Conservation (phyloP, 2,888 invertebrate species). For the Aradus depressus region DNA sequence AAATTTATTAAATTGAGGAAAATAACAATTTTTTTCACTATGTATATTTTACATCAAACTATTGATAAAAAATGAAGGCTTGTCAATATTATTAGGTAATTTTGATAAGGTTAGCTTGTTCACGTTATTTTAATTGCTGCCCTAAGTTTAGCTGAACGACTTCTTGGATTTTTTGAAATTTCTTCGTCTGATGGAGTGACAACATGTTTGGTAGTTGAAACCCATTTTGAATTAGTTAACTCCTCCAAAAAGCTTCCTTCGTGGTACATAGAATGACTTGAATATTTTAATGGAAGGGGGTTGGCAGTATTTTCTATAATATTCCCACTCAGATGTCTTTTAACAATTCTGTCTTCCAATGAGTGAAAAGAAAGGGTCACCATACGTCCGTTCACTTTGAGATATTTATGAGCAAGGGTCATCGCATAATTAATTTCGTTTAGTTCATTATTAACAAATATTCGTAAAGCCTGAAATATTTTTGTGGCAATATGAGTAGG, state of each 20-base stretch:
- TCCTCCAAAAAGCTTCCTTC: constrained; percentile 49
- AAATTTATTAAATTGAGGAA: no score
- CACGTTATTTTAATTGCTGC: constrained; percentile 58
- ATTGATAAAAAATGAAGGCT: no score
- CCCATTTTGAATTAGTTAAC: constrained; percentile 50
- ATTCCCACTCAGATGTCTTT: constrained; percentile 73
- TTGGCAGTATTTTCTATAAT: constrained; percentile 59
- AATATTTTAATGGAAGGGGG: constrained; percentile 58
- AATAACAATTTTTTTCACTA: no score
- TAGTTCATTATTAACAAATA: constrained; percentile 91
- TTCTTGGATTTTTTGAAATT: constrained; percentile 65
- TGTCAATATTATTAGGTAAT: no score
- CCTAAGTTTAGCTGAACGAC: constrained; percentile 79
- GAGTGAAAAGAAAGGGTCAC: constrained; percentile 85
- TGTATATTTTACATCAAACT: background rate
- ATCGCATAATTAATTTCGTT: constrained; percentile 89
- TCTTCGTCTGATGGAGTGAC: constrained; percentile 61
- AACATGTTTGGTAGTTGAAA: constrained; percentile 68
- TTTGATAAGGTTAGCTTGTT: background rate
- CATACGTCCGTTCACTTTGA: constrained; percentile 67
- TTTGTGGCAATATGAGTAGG: constrained; percentile 76
- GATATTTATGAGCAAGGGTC: constrained; percentile 58
- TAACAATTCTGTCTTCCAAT: constrained; percentile 85
- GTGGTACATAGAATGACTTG: constrained; percentile 49
- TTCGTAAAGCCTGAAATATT: constrained; percentile 84